Evolutionary conservation across 2,888 invertebrate species (phyloP), one percentile per base, ranked within the genome.

Genomic region (Rambutsinella grinnellia): DNA sequence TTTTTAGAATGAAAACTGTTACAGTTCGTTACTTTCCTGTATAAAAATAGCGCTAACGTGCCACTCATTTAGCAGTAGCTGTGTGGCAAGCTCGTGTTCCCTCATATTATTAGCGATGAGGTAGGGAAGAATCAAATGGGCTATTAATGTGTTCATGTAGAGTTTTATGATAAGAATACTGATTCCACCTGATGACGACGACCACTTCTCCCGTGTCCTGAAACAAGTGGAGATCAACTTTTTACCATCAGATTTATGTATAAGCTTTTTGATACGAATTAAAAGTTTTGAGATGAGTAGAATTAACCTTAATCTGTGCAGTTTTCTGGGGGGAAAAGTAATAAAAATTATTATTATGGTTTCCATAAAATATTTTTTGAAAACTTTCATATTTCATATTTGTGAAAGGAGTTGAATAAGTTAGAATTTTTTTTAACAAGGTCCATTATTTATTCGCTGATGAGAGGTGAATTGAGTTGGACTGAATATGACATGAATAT

Each of bases 361-460:
- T n/a, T n/a, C n/a, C n/a, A n/a, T n/a, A n/a, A n/a, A n/a, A n/a
- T n/a, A n/a, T n/a, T n/a, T n/a, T n/a, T n/a, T n/a, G n/a, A n/a
- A n/a, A n/a, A n/a, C n/a, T n/a, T n/a, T n/a, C n/a, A 36, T 36
- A 36, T 36, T 36, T 36, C 36, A 36, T 36, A 36, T 36, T 8
- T 36, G 13, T 57, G 17, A 36, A 49, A 44, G 46, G 28, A 49
- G 49, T 62, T 6, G 46, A 60, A 26, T 56, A 36, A 13, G 5
- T 46, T 47, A 63, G 27, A 23, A 21, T 60, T 24, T 62, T 63
- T 63, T 63, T 63, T 51, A 63, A 63, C 62, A 63, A 63, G 62
- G 24, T n/a, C 62, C 27, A 63, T 63, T 63, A 63, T 47, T 63
- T 63, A 63, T 63, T 63, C 51, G 24, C 23, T 51, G 51, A 49